Percentiles rank a stretch among this genome's conserved stretches.
phyloP scores from a whole-genome alignment of 2,113 vertebrate genomes.

The Stomatorhinus ivindoensis region DNA sequence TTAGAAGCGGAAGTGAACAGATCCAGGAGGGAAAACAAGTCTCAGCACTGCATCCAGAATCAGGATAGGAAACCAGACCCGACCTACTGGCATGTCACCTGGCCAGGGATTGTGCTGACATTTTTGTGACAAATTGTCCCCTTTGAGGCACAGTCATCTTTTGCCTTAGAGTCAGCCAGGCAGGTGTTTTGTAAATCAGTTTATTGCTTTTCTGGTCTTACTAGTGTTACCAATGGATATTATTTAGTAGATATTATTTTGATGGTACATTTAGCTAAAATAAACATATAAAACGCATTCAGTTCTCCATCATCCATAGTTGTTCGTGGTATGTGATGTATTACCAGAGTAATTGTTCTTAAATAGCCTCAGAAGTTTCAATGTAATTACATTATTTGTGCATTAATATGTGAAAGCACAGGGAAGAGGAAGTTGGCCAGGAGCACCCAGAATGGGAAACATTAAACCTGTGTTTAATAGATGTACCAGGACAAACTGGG shows the following conservation, averaged over 20 bases:
- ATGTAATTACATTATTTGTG: neutral
- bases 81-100: neutral
- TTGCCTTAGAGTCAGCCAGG: neutral
- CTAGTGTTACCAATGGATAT: neutral
- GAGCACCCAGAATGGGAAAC: neutral
- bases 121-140: conserved; percentile 14
- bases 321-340: neutral
- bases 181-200: neutral
- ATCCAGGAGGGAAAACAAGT: neutral
- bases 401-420: neutral
- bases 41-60: neutral
- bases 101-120: conserved; percentile 17
- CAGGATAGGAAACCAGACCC: neutral
- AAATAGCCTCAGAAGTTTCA: neutral
- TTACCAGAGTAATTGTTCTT: neutral
- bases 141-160: neutral
- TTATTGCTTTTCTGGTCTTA: neutral
- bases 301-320: neutral
- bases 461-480: neutral
- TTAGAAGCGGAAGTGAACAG: neutral
- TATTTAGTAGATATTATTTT: neutral
- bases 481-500: neutral
- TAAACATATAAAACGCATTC: neutral
- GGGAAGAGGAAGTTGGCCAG: neutral
- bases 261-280: neutral